Evolutionary conservation across 1,140 invertebrate species (phyloP), one percentile per base, ranked within the genome.

Genomic region (Luehdorfia chinensis): DNA sequence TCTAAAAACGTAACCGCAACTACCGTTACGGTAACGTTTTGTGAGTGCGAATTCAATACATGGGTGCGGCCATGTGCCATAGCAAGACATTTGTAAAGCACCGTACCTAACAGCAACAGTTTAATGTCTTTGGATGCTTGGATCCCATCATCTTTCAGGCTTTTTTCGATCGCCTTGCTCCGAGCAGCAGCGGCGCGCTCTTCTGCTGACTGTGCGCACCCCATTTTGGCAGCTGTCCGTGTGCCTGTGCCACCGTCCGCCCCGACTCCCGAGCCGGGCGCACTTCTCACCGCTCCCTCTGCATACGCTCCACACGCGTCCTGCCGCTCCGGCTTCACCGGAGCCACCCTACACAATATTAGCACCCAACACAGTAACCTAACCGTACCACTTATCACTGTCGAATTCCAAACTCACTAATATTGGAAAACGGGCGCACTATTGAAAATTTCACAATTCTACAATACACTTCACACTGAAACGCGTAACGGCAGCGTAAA

Each of bases 61-160:
- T 74, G 72, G 81, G 78, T 81, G 81, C 79, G 81, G 81, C 69
- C 70, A 57, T 50, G 51, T 33, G 51, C 48, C 30, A 32, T 33
- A 43, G 41, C 18, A 47, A 54, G 16, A 50, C 19, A 27, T 25
- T 23, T 25, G n/a, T 11, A n/a, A 50, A 33, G 52, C 54, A 51
- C 36, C 91, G 91, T 91, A 98, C 97, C 98, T 84, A 99, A 90
- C 56, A 99, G 91, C 58, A 99, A 88, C 58, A 99, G 90, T 89
- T 99, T 99, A 70, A 99, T 98, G 90, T 99, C 98, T 90, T 98
- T 99, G 66, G 97, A 97, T 41, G 97, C 97, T 85, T 98, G 97
- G 61, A 98, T 94, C 47, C 96, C 97, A 90, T 99, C 98, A 88
- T 99, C 97, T 89, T 99, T 99, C 60, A 99, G 90, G 88, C 97